Evolutionary conservation across 2,797 vertebrate species (phyloP), one percentile per base, ranked within the genome.

Genomic region (Phrynocephalus vlangalii): DNA sequence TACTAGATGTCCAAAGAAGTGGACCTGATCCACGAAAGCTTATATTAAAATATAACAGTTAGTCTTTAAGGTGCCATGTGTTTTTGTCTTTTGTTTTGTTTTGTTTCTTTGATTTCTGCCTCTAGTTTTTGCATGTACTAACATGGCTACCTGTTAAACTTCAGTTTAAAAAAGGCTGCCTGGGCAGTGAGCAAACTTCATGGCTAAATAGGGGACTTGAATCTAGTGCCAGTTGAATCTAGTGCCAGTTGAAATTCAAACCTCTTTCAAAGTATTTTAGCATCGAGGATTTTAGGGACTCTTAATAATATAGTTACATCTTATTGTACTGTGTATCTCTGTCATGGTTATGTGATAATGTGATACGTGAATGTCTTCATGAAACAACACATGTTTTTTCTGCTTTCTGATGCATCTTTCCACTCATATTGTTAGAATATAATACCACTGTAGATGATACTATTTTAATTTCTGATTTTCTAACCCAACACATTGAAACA

Each of bases 391-490:
- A 6, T 88, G 0, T 67, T 5, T 56, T 90, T 56, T 56, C 52
- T 56, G 52, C 13, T 56, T 13, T 44, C 79, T 82, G 2, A 73
- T 9, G 6, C 3, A 88, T 91, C 3, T 48, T 92, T 90, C 81
- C 83, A 50, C 10, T 38, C 20, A 13, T 10, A 67, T 9, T 67
- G 33, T 4, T 33, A 44, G 60, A 89, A 89, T 48, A 38, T 1
- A 20, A 86, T 86, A 83, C 1, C 33, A 33, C 33, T 33, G 33
- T 33, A 33, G 33, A 33, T 33, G 33, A 33, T 33, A 33, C 33
- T 1, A 28, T 3, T 10, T 82, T 15, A 20, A 85, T 86, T 85
- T 1, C 88, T 92, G 50, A 67, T 91, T 88, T 86, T 68, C 1
- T 87, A n/a, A 28, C 6, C 38, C 79, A 28, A 83, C 84, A 84